Evolutionary conservation across 2,888 invertebrate species (phyloP), one percentile per base, ranked within the genome.

Genomic region (Dryomyza anilis): DNA sequence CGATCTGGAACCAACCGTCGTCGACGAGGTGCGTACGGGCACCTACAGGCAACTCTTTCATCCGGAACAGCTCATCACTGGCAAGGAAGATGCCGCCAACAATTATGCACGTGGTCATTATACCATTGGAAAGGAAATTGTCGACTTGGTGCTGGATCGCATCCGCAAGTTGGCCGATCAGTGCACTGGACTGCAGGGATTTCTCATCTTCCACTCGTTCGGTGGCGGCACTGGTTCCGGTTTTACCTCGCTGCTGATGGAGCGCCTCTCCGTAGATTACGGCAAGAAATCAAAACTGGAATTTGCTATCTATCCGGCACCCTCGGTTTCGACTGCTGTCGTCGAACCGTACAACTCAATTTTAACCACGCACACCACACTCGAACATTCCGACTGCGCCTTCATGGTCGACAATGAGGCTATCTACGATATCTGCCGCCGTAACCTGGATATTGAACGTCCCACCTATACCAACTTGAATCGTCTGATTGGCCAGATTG

Each of bases 301-400:
- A 86, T 97, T 97, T 85, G 94, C 96, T 75, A 95, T 97, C 84
- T 97, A 97, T 85, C 97, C 97, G 64, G 96, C 97, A 45, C 97
- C 97, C 8, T 91, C 92, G 83, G 91, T 93, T 48, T 93, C 93
- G 71, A 93, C 93, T 39, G 93, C 93, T 66, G 93, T 93, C 48
- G 97, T 97, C n/a, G 97, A 97, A 84, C 97, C 97, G 27, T 97
- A 97, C 90, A 97, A 97, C 86, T 95, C 96, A 0, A 95, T 97
- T 80, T 86, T 97, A 78, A 96, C 96, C 79, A 97, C 97, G 67
- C 97, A 97, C 86, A 97, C 96, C 63, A 96, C 96, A 66, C 85
- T 93, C 76, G 96, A 96, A 84, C 96, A 96, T 84, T 95, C 95
- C 0, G 96, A 96, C 86, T 96, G 96, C 84, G 95, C 96, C 57